These are phyloP conservation scores for Cyanoramphus novaezelandiae DNA, from an alignment of 2,113 vertebrate genomes.

Conservation along the genomic window DNA sequence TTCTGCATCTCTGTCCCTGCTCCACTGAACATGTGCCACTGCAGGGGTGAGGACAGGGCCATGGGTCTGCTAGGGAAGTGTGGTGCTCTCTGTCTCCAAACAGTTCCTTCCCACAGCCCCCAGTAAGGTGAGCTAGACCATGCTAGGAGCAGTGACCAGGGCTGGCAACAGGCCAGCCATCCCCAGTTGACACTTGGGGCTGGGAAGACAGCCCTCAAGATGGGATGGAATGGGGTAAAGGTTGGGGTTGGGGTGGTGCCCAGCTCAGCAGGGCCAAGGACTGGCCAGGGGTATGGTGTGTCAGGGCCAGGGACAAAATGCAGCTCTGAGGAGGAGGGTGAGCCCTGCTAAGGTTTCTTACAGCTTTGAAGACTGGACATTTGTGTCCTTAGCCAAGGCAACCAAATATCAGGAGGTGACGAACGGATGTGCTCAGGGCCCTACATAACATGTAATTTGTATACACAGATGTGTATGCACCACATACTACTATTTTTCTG, in stretches of 20 bases:
- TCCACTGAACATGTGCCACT: rapidly evolving
- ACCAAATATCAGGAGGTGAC: not conserved
- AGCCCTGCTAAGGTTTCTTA: not conserved
- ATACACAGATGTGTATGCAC: not conserved
- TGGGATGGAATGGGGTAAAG: rapidly evolving
- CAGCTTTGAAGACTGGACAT: not conserved
- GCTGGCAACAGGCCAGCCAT: rapidly evolving
- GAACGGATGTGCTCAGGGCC: not conserved
- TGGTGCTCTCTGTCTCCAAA: rapidly evolving
- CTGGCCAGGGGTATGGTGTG: not conserved
- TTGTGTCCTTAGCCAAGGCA: rapidly evolving
- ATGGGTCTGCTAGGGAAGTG: not conserved
- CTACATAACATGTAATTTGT: rapidly evolving
- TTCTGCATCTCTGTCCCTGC: not conserved
- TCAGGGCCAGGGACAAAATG: not conserved
- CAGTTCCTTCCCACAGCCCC: not conserved
- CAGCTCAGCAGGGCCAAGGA: not conserved
- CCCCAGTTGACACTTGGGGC: rapidly evolving
- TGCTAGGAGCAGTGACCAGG: not conserved
- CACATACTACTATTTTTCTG: not conserved
- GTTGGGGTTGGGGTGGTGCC: not conserved
- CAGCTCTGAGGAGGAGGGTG: not conserved
- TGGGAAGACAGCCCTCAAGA: rapidly evolving
- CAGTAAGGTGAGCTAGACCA: rapidly evolving
- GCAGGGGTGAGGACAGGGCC: not conserved